These are phyloP conservation scores for Epizoanthus ramosus DNA, from an alignment of 92 coral and sea anemone species.

Conservation along the genomic window DNA sequence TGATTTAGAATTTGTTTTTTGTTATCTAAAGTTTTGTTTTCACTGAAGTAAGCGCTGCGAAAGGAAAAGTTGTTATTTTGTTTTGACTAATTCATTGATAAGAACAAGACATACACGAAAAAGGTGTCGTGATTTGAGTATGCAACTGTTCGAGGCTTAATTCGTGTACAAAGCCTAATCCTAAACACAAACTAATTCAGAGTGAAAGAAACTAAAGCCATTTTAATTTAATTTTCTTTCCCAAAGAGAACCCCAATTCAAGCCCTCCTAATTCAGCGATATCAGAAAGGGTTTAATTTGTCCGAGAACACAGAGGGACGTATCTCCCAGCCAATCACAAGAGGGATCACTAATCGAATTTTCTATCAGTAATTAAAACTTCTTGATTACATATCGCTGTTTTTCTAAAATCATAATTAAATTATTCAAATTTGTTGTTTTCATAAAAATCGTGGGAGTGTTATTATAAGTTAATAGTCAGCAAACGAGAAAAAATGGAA, in stretches of 20 bases:
- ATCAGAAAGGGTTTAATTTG: conserved; percentile 50
- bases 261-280: conserved; percentile 56
- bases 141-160: neutral
- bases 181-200: neutral
- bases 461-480: conserved; percentile 51
- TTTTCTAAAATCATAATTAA: conserved; percentile 73
- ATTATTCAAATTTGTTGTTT: conserved; percentile 83
- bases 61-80: conserved; percentile 2
- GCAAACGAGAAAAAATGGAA: neutral
- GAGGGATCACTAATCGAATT: conserved; percentile 60
- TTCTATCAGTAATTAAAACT: conserved; percentile 69
- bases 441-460: conserved; percentile 51
- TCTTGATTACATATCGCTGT: conserved; percentile 80
- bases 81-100: conserved; percentile 15
- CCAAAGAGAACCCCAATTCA: conserved; percentile 38
- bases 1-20: neutral
- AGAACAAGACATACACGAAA: neutral
- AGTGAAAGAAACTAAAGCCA: neutral
- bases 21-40: conserved; percentile 28
- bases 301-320: conserved; percentile 38
- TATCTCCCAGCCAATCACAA: conserved; percentile 62
- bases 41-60: neutral
- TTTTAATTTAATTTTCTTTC: conserved; percentile 24
- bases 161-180: neutral
- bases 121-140: conserved; percentile 10